Conservation (phyloP, 2,113 vertebrate species). For the Perca fluviatilis region DNA sequence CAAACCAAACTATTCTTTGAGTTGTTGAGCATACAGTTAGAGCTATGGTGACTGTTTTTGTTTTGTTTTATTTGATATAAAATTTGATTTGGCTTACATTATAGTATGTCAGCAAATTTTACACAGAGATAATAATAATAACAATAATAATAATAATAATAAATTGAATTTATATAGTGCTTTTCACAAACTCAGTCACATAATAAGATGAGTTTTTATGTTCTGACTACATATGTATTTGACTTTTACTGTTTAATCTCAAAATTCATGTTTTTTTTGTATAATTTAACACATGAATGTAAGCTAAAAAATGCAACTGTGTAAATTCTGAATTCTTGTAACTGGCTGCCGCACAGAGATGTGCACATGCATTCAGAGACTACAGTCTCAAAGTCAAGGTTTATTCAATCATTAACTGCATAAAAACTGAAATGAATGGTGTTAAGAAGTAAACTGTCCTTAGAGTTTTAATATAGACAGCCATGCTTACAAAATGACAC, state of each 20-base stretch:
- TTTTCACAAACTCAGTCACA: no score
- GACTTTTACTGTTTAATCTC: neutral
- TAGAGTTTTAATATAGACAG: conserved; percentile 42
- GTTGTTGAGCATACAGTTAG: neutral
- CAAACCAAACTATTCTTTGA: neutral
- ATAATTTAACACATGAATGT: neutral
- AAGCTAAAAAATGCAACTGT: neutral
- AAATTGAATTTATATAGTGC: no score
- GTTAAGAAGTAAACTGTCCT: conserved; percentile 10
- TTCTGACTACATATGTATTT: neutral
- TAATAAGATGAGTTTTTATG: neutral
- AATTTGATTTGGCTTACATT: neutral
- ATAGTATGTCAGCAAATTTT: no score
- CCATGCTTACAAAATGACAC: conserved; percentile 41
- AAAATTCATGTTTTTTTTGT: neutral
- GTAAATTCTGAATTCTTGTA: neutral
- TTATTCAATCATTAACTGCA: neutral
- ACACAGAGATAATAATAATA: no score
- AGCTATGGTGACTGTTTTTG: neutral
- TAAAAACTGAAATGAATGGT: conserved; percentile 20
- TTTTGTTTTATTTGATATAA: neutral
- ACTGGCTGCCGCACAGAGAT: neutral
- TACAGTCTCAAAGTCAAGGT: conserved; percentile 3
- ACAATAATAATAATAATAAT: no score
- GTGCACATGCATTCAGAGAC: conserved; percentile 1